Base-by-base conservation (phyloP, 1,140 invertebrate species). In the Temnothorax longispinosus region DNA sequence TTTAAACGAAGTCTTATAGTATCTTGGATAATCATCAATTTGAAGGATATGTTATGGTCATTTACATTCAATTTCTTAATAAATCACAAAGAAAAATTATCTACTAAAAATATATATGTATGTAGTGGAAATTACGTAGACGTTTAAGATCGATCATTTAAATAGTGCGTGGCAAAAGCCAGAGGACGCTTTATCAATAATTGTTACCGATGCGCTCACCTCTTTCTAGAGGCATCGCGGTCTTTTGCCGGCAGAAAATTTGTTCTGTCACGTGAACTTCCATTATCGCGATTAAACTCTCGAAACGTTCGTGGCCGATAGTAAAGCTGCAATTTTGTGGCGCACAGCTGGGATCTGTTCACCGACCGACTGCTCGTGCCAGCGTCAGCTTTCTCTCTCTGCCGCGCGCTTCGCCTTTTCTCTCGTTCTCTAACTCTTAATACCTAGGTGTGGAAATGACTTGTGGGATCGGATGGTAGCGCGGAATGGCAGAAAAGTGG, bases 201-300 rank as follows among this genome's bases (percentile, higher is more conserved):
- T 84, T 84, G 18, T 69, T 27, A 74, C 54, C 32, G 44, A 62
- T 84, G 75, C 80, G 65, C 60, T 60, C 41, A 47, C 35, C 41
- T 50, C 62, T 50, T 75, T 44, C 38, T 38, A 8, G 58, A 85
- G 21, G 44, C 35, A 52, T 44, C 72, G 47, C 38, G 27, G 75
- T 41, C 21, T 78, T 27, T 65, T 47, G 47, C 15, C 21, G 74
- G 32, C 44, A 89, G 91, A 91, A 92, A 93, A 92, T 92, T 91
- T 87, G 82, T 86, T 86, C 87, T 87, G 84, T 90, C 88, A 89
- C 85, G 90, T 91, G 87, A 89, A 71, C 91, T 92, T 89, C 92
- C 92, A 93, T 92, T 92, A 93, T 88, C 91, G 89, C 91, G 93
- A 93, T 93, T 93, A 93, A 93, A 92, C 85, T 62, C 60, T 90